phyloP scores from a whole-genome alignment of 2,888 invertebrate genomes.

The Orchestes rusci region DNA sequence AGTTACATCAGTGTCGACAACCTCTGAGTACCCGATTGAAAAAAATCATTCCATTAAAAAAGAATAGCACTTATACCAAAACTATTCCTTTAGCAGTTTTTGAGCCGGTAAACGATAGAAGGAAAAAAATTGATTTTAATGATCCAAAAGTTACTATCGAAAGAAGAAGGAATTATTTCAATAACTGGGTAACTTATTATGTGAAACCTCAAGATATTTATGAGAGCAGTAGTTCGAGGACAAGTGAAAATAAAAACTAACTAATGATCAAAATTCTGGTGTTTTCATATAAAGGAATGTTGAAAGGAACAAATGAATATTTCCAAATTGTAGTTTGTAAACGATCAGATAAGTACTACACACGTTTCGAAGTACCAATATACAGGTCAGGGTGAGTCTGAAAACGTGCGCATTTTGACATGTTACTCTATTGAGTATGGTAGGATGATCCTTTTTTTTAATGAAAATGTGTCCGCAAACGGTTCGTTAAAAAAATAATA shows the following conservation, averaged over 20 bases:
- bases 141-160: constrained; percentile 26
- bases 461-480: too few species aligned
- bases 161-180: constrained; percentile 32
- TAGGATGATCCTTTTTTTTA: too few species aligned
- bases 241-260: background rate
- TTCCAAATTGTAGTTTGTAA: too few species aligned
- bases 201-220: constrained; percentile 21
- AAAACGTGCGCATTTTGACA: too few species aligned
- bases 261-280: too few species aligned
- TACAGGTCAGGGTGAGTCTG: too few species aligned
- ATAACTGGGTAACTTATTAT: constrained; percentile 37
- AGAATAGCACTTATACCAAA: constrained; percentile 2
- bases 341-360: too few species aligned
- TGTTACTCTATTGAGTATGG: too few species aligned
- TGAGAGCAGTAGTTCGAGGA: constrained; percentile 13
- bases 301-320: too few species aligned
- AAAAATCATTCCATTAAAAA: constrained; percentile 18
- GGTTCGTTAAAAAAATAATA: too few species aligned
- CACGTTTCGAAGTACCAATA: too few species aligned
- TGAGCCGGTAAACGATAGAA: background rate
- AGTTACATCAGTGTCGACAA: constrained; percentile 31
- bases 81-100: constrained; percentile 1
- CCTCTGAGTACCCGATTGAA: constrained; percentile 1
- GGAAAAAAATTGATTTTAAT: constrained; percentile 9
- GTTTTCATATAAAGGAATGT: too few species aligned